Percentiles rank a stretch among this genome's conserved stretches.
These are phyloP conservation scores for Halcyon malimbica DNA, from an alignment of 2,113 vertebrate species.

Conservation along the genomic window DNA sequence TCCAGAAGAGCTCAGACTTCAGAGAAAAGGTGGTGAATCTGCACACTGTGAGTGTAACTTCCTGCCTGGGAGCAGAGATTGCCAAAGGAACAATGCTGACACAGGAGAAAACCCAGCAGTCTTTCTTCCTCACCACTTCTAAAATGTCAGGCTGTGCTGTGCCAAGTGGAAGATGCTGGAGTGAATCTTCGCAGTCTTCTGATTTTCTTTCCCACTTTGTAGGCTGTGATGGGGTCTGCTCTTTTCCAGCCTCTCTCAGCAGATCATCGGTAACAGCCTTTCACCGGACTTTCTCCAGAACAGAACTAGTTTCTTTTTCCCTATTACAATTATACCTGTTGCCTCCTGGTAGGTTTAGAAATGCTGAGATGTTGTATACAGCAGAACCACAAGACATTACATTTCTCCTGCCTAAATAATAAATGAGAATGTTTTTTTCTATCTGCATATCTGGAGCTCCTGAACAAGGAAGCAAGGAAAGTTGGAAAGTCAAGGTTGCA, in stretches of 20 bases:
- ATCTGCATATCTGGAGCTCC: background rate
- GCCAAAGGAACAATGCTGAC: conserved; percentile 56
- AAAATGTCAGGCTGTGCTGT: background rate
- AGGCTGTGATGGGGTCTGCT: background rate
- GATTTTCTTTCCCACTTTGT: background rate
- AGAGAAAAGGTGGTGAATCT: conserved; percentile 39
- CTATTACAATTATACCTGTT: background rate
- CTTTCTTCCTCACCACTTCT: background rate
- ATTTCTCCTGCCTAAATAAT: background rate
- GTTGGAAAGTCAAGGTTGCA: background rate
- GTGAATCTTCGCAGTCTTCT: background rate
- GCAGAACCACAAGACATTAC: background rate
- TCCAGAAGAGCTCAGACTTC: background rate
- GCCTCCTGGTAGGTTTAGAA: background rate
- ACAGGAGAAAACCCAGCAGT: background rate
- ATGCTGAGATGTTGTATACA: background rate
- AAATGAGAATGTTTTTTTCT: background rate
- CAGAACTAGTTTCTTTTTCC: background rate
- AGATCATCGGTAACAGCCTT: background rate
- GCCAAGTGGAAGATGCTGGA: background rate
- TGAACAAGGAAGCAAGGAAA: background rate
- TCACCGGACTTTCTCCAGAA: background rate
- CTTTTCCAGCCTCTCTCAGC: background rate
- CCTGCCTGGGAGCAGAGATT: conserved; percentile 7
- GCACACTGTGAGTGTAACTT: conserved; percentile 17